Evolutionary conservation across 1,140 invertebrate genomes (phyloP).

Genomic region (Monomorium pharaonis): DNA sequence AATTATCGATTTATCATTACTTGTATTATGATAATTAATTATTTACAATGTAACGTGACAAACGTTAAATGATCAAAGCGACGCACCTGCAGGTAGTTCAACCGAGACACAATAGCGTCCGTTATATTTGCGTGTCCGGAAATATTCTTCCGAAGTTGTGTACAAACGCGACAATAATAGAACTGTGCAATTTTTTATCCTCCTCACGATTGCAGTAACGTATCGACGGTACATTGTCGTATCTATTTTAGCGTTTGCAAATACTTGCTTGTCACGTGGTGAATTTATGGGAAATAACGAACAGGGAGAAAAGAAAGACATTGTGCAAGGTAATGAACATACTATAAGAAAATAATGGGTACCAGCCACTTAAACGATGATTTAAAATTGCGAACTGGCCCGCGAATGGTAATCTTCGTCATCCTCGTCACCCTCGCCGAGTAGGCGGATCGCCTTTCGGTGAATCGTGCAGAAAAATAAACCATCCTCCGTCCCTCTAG

Average conservation of each 20-base stretch:
- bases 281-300: constrained; percentile 24
- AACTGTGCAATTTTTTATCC: constrained; percentile 46
- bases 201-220: not conserved
- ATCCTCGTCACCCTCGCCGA: constrained; percentile 30
- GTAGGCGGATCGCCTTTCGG: no score
- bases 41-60: not conserved
- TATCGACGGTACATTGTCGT: constrained; percentile 24
- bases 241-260: constrained; percentile 61
- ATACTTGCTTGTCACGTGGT: constrained; percentile 34
- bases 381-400: constrained; percentile 60
- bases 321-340: constrained; percentile 43
- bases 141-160: constrained; percentile 28
- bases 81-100: not conserved
- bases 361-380: constrained; percentile 71
- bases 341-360: constrained; percentile 65
- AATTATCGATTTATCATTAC: not conserved
- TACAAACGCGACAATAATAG: constrained; percentile 39
- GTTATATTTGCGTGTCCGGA: constrained; percentile 22
- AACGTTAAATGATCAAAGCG: constrained; percentile 6
- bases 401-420: constrained; percentile 44
- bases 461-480: constrained; percentile 50
- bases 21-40: not conserved
- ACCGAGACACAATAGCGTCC: not conserved
- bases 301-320: constrained; percentile 53
- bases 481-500: constrained; percentile 12